Conservation (phyloP, 2,888 invertebrate genomes). For the Anthophora plumipes region DNA sequence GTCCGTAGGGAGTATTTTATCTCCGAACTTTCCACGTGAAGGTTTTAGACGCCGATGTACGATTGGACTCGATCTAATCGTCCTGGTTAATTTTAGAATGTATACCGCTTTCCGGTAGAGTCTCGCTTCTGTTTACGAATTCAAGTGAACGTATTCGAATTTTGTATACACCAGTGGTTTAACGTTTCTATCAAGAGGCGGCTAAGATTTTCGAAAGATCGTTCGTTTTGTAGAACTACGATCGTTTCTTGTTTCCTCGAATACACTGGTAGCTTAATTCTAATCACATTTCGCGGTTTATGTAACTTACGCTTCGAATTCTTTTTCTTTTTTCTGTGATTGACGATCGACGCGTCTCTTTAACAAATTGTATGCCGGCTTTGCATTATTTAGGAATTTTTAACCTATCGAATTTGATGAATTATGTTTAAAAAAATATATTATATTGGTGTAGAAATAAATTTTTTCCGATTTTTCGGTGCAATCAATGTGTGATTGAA, state of each 20-base stretch:
- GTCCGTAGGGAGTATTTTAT: conserved; percentile 10
- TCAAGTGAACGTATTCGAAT: not conserved
- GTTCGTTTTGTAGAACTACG: no score
- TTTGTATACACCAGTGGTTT: not conserved
- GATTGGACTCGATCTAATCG: conserved; percentile 18
- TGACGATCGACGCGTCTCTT: not conserved
- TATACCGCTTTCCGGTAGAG: not conserved
- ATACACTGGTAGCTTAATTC: no score
- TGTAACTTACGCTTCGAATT: not conserved
- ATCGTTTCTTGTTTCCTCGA: not conserved
- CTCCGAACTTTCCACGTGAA: conserved; percentile 15
- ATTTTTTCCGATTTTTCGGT: no score
- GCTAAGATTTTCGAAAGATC: no score
- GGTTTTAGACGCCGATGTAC: not conserved
- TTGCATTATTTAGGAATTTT: no score
- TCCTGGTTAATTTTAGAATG: conserved; percentile 2
- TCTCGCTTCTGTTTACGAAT: conserved; percentile 1
- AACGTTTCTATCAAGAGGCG: not conserved
- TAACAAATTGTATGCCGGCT: no score
- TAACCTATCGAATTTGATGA: no score
- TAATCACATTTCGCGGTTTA: not conserved
- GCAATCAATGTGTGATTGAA: no score
- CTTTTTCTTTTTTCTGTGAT: not conserved
- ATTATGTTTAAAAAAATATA: no score
- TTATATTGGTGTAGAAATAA: no score